Percentiles rank a stretch among this genome's conserved stretches.
Evolutionary conservation across 2,113 vertebrate species (phyloP).

Genomic region (Dunckerocampus dactyliophorus): DNA sequence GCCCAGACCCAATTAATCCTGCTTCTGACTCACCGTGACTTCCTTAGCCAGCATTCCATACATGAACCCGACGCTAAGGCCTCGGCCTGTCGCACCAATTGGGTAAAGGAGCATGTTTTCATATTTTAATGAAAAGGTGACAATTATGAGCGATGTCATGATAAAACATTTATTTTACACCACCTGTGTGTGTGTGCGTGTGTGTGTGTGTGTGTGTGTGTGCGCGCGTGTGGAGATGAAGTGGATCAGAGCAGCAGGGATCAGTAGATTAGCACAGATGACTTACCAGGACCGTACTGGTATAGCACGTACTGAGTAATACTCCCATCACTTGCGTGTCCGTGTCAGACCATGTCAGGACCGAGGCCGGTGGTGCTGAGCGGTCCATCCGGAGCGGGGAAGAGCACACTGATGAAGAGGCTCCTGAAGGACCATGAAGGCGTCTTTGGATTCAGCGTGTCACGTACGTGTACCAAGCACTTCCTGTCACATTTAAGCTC

Average conservation of each 20-base stretch:
- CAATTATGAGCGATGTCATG: background rate
- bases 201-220: background rate
- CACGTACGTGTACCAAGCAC: slow-evolving; percentile 77
- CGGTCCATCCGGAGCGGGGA: slow-evolving; percentile 92
- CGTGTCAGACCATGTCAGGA: slow-evolving; percentile 78
- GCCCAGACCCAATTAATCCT: slow-evolving; percentile 54
- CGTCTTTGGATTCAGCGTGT: slow-evolving; percentile 94
- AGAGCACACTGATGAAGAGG: slow-evolving; percentile 92
- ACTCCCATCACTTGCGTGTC: background rate
- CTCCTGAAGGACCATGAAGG: slow-evolving; percentile 83
- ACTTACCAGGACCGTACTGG: slow-evolving; percentile 6
- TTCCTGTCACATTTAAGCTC: background rate
- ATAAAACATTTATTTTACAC: slow-evolving; percentile 1
- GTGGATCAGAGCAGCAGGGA: slow-evolving; percentile 34
- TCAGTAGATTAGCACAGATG: slow-evolving; percentile 58
- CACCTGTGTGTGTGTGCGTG: background rate
- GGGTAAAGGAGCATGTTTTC: slow-evolving; percentile 11
- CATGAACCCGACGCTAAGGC: slow-evolving; percentile 30
- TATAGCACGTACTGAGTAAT: background rate
- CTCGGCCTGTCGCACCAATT: slow-evolving; percentile 12
- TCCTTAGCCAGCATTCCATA: slow-evolving; percentile 48
- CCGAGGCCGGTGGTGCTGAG: slow-evolving; percentile 92
- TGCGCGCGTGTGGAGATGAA: background rate
- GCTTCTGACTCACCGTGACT: slow-evolving; percentile 43
- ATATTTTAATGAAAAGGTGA: slow-evolving; percentile 32